Conservation (phyloP, 2,888 invertebrate genomes). For the Rapana venosa region DNA sequence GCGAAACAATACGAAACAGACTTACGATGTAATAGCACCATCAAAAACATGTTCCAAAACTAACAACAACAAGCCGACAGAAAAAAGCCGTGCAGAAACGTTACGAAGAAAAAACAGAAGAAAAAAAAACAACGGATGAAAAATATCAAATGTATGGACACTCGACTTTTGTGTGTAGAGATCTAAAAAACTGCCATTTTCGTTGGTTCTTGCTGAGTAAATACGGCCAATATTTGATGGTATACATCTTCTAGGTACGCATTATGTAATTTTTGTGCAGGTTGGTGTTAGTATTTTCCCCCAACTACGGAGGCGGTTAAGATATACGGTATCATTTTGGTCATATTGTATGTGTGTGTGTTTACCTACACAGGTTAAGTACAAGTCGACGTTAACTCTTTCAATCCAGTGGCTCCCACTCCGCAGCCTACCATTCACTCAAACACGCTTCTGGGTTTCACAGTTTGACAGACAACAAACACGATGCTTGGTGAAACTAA, state of each 20-base stretch:
- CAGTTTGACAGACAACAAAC: no score
- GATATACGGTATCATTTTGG: no score
- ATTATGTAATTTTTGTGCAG: not conserved
- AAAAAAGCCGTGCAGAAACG: not conserved
- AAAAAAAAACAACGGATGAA: not conserved
- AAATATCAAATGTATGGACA: not conserved
- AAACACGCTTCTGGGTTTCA: no score
- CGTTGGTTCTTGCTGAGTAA: not conserved
- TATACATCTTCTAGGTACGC: not conserved
- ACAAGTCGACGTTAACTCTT: no score
- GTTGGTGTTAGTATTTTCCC: not conserved
- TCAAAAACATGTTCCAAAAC: not conserved
- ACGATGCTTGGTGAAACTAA: no score
- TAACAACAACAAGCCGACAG: not conserved
- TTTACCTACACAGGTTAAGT: no score
- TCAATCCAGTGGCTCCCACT: no score
- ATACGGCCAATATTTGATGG: not conserved
- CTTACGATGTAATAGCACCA: constrained; percentile 36
- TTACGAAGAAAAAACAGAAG: no score
- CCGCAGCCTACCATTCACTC: no score
- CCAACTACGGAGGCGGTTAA: no score
- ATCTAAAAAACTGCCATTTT: not conserved
- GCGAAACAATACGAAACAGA: not conserved
- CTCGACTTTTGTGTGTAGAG: not conserved
- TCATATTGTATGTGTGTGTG: no score